Evolutionary conservation across 2,113 vertebrate genomes (phyloP), one percentile per base, ranked within the genome.

Genomic region (Erythrocercus mccallii): DNA sequence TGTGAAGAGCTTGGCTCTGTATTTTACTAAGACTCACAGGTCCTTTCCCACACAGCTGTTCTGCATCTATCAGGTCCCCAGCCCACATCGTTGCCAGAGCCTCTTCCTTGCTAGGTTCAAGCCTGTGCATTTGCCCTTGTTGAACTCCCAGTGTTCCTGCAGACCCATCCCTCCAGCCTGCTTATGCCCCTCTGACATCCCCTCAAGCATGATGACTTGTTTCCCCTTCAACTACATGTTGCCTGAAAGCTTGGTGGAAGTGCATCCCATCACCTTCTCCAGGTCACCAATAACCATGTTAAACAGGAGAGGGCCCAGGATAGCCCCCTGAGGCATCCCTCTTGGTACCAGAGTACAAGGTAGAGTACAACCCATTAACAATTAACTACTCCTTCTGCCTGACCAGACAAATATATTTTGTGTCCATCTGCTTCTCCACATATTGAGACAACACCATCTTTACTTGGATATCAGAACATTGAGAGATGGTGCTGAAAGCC

Each of bases 61-160:
- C n/a, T 48, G 62, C 65, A 82, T 33, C 57, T 79, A 40, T 44
- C n/a, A 44, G 25, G n/a, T 66, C 8, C 30, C 57, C 93, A 92
- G 62, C 31, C 48, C 3, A 2, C 35, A 44, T 20, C 0, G 0
- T 80, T 50, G 48, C 44, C 40, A 64, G 35, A 40, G 33, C 16
- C 13, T 56, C 33, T 60, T 95, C 48, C 57, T 88, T 85, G 31
- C 45, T 58, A 42, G 45, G 24, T 64, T 56, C 40, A 89, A 50
- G 68, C 64, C 54, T 81, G 38, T 8, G 6, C n/a, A 14, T 71
- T 72, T 90, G 82, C 50, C n/a, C 30, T 71, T 44, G 48, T 30
- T 93, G 92, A 82, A 40, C 53, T 71, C 47, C 19, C 10, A 17
- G 1, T 12, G 14, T 1, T 85, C 78, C 61, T 71, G 33, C 57